Percentiles rank a stretch among this genome's conserved stretches.
Evolutionary conservation across 1,140 invertebrate genomes (phyloP).

Genomic region (Archegozetes longisetosus): DNA sequence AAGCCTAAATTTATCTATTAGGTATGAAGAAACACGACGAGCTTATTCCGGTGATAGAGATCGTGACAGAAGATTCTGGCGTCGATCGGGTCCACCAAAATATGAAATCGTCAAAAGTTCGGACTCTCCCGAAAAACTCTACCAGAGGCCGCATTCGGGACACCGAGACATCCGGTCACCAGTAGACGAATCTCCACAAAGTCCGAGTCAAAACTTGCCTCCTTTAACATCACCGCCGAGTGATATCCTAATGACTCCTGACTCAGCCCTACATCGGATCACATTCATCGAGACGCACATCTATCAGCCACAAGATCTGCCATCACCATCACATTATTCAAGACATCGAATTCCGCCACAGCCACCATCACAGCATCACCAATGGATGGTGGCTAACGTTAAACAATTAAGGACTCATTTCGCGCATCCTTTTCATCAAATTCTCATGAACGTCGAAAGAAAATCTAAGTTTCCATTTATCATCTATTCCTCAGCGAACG

Average conservation of each 20-base stretch:
- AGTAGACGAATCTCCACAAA: background rate
- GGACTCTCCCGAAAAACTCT: background rate
- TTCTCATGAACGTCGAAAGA: slow-evolving; percentile 17
- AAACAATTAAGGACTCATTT: slow-evolving; percentile 12
- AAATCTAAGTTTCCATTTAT: slow-evolving; percentile 18
- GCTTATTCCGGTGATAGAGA: background rate
- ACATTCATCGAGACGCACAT: slow-evolving; percentile 17
- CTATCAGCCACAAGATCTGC: slow-evolving; percentile 14
- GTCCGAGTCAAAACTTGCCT: background rate
- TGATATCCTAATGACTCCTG: background rate
- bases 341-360: background rate
- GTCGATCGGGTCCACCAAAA: background rate
- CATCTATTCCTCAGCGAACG: slow-evolving; percentile 9
- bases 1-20: no score
- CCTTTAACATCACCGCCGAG: slow-evolving; percentile 14
- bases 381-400: slow-evolving; percentile 13
- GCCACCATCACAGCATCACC: slow-evolving; percentile 1
- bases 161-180: background rate
- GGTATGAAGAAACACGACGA: background rate
- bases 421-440: slow-evolving; percentile 11
- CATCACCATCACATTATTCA: background rate
- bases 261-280: slow-evolving; percentile 9
- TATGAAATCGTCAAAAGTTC: background rate
- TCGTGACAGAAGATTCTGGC: background rate
- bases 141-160: background rate